Conservation (phyloP, 2,113 vertebrate genomes). For the Cavia porcellus region DNA sequence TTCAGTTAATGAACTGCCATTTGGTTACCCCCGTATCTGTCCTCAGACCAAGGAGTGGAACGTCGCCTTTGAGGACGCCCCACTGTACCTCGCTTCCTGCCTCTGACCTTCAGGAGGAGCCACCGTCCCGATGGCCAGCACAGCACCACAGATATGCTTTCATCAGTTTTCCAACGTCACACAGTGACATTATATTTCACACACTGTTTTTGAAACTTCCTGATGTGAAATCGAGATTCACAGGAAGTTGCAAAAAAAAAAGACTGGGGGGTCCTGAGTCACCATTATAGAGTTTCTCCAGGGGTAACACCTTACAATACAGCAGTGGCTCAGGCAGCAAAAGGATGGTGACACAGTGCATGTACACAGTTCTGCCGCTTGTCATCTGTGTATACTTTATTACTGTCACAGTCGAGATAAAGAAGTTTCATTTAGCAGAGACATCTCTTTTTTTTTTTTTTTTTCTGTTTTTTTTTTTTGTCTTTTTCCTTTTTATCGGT, state of each 20-base stretch:
- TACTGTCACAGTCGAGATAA: background rate
- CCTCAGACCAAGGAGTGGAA: background rate
- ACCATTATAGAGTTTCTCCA: background rate
- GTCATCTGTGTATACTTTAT: background rate
- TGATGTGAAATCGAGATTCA: background rate
- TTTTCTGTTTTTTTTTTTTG: too few species aligned
- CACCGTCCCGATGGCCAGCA: background rate
- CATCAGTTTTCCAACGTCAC: background rate
- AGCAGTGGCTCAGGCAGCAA: background rate
- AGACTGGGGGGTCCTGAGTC: background rate
- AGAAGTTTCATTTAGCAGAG: background rate
- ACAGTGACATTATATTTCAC: background rate
- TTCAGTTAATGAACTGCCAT: background rate
- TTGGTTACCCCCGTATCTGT: background rate
- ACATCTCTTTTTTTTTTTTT: too few species aligned
- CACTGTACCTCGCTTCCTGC: accelerated
- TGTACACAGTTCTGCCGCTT: background rate
- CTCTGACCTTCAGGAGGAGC: background rate
- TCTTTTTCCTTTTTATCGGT: too few species aligned
- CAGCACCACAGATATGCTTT: background rate
- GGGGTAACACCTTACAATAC: background rate
- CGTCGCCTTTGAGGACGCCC: background rate
- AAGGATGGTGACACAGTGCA: background rate
- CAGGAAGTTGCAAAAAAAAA: background rate
- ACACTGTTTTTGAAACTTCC: background rate